Conservation (phyloP, 2,888 invertebrate genomes). For the Xanthia icteritia region DNA sequence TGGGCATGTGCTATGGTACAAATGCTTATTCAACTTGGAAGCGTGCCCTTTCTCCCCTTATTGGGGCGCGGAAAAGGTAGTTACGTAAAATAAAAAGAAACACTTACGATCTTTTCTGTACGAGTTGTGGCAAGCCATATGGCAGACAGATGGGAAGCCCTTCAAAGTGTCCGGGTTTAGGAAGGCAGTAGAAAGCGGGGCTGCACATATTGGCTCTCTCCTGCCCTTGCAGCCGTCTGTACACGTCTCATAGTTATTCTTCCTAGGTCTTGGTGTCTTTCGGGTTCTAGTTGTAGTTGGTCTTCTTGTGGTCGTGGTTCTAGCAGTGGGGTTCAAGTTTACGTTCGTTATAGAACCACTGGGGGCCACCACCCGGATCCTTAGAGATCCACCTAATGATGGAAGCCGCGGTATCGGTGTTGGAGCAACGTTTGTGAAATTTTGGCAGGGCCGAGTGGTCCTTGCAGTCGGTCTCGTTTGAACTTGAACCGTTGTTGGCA, state of each 20-base stretch:
- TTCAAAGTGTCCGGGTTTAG: slow-evolving; percentile 82
- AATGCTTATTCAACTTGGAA: background rate
- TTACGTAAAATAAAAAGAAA: slow-evolving; percentile 3
- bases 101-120: slow-evolving; percentile 84
- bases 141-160: slow-evolving; percentile 86
- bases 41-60: background rate
- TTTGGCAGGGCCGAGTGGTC: slow-evolving; percentile 23
- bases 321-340: slow-evolving; percentile 73
- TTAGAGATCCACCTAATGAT: slow-evolving; percentile 57
- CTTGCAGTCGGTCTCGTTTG: slow-evolving; percentile 41
- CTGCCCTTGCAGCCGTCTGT: slow-evolving; percentile 79
- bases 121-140: slow-evolving; percentile 87
- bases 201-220: slow-evolving; percentile 82
- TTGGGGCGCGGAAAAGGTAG: background rate
- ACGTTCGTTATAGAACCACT: slow-evolving; percentile 82
- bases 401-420: slow-evolving; percentile 14
- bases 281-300: slow-evolving; percentile 72
- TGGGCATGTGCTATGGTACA: background rate
- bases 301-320: slow-evolving; percentile 47
- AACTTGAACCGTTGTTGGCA: slow-evolving; percentile 23
- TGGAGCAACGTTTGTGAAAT: slow-evolving; percentile 8
- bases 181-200: slow-evolving; percentile 76
- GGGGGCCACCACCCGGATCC: slow-evolving; percentile 81
- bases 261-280: slow-evolving; percentile 75
- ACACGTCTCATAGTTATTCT: slow-evolving; percentile 82